Percentiles rank a stretch among this genome's conserved stretches.
Conservation (phyloP, 2,888 invertebrate genomes). For the Himalopsyche kuldschensis region DNA sequence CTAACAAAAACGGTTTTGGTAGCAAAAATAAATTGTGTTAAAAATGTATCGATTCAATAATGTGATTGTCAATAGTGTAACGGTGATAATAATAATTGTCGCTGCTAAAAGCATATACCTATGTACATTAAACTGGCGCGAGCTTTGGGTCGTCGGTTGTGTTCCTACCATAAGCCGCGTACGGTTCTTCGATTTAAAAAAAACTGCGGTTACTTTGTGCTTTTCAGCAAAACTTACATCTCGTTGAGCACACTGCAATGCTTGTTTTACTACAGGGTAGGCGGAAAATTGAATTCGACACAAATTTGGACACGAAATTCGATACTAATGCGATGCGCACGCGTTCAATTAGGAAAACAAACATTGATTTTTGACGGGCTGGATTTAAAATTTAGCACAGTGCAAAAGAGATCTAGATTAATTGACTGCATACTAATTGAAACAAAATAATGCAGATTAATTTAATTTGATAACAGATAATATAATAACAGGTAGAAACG, state of each 20-base stretch:
- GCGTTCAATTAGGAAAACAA: too few species aligned
- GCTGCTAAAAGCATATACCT: background rate
- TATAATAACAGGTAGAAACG: too few species aligned
- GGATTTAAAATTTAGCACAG: too few species aligned
- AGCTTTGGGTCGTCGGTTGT: background rate
- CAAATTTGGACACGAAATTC: too few species aligned
- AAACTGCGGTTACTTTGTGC: conserved; percentile 12
- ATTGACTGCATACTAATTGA: too few species aligned
- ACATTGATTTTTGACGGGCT: too few species aligned
- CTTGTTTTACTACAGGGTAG: background rate
- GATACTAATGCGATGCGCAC: too few species aligned
- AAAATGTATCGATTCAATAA: background rate
- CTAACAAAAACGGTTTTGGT: too few species aligned
- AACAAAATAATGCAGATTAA: too few species aligned
- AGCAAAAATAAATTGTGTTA: too few species aligned
- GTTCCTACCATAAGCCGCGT: background rate
- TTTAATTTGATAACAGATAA: too few species aligned
- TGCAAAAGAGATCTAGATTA: too few species aligned
- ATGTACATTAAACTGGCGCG: background rate
- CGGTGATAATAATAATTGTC: background rate
- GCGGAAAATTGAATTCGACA: background rate
- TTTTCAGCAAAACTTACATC: conserved; percentile 1
- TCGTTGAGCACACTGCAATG: background rate
- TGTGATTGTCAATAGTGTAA: background rate
- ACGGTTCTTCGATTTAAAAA: background rate